Evolutionary conservation across 2,113 vertebrate genomes (phyloP).

Genomic region (Nymphicus hollandicus): DNA sequence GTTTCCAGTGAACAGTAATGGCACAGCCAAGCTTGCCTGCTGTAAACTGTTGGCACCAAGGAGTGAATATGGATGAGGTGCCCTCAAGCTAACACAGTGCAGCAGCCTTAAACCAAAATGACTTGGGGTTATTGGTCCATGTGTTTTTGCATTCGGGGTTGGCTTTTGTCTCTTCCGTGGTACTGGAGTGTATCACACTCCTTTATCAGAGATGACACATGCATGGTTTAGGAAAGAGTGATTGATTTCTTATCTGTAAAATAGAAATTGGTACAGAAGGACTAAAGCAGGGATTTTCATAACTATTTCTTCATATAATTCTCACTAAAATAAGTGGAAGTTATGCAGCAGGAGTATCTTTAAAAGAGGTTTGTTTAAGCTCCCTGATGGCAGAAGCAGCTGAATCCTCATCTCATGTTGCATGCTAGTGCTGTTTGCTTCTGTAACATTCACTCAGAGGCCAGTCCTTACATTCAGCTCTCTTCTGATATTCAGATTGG

Average conservation of each 20-base stretch:
- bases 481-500: background rate
- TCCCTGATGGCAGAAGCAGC: background rate
- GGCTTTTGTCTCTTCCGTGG: accelerated
- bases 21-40: background rate
- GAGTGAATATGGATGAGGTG: background rate
- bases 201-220: background rate
- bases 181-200: background rate
- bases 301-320: background rate
- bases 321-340: background rate
- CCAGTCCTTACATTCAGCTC: background rate
- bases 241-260: background rate
- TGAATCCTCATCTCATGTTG: background rate
- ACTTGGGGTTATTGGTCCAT: background rate
- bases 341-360: background rate
- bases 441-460: background rate
- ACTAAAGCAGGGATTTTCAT: background rate
- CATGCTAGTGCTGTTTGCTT: background rate
- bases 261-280: background rate
- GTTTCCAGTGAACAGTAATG: background rate
- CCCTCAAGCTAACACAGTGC: background rate
- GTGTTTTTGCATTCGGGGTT: background rate
- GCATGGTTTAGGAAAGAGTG: background rate
- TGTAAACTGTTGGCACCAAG: background rate
- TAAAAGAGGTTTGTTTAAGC: background rate
- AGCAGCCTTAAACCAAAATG: background rate